Evolutionary conservation across 1,140 invertebrate species (phyloP).

Genomic region (Elysia chlorotica): DNA sequence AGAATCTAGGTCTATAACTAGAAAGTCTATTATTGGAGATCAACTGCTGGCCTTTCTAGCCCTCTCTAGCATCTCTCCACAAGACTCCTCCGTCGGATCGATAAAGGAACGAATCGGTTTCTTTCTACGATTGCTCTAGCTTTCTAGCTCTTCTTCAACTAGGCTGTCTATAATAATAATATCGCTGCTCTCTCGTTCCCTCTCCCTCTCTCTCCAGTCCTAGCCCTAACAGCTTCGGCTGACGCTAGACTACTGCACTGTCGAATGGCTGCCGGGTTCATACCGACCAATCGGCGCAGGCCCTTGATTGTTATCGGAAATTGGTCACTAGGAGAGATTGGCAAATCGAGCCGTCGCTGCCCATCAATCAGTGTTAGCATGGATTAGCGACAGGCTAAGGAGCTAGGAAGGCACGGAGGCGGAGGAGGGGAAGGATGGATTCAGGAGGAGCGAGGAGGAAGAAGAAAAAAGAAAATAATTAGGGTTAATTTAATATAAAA

Average conservation of each 20-base stretch:
- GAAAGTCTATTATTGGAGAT: too few species aligned
- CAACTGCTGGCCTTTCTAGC: too few species aligned
- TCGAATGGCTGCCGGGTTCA: neutral
- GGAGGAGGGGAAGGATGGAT: neutral
- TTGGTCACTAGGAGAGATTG: slow-evolving; percentile 9
- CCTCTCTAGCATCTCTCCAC: too few species aligned
- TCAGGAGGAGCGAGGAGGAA: neutral
- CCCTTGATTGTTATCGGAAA: slow-evolving; percentile 9
- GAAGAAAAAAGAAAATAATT: too few species aligned
- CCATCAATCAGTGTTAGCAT: slow-evolving; percentile 6
- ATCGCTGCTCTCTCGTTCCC: neutral
- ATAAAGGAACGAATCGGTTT: too few species aligned
- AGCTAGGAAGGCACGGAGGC: neutral
- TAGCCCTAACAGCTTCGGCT: too few species aligned
- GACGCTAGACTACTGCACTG: neutral
- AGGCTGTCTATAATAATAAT: neutral
- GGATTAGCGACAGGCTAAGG: slow-evolving; percentile 2
- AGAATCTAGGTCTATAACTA: too few species aligned
- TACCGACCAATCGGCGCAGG: neutral
- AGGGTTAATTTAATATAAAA: too few species aligned
- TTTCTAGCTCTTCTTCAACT: too few species aligned
- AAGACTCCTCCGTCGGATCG: too few species aligned
- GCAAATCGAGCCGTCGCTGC: neutral
- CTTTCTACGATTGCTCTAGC: too few species aligned
- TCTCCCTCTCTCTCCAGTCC: neutral